Base-by-base conservation (phyloP, 2,113 vertebrate genomes). In the Carlito syrichta region DNA sequence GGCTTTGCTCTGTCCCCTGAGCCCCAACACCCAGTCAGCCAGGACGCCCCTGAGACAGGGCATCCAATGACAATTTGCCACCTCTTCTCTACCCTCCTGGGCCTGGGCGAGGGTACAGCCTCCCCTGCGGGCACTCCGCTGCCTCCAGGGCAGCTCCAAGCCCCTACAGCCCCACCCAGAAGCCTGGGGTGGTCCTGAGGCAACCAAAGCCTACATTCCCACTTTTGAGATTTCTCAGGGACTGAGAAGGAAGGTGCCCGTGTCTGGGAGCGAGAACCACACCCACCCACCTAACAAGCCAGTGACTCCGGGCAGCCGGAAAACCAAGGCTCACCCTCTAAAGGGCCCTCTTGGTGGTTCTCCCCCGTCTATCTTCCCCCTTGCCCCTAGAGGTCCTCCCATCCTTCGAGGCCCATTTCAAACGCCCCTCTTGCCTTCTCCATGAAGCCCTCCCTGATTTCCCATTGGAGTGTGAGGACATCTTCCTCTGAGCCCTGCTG, bases 51-150 rank as follows among this genome's bases (percentile, higher is more conserved):
- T 10, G 0, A 40, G 27, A 54, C 32, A 71, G 63, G 25, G 20
- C 20, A 50, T 54, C 54, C 13, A 3, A 7, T 3, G 52, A 11
- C 32, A 35, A 17, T 83, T 12, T 7, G 16, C 32, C 2, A 0
- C 8, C 54, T 54, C 22, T 19, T 52, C 43, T 19, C 60, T 35
- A 35, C 48, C 12, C 6, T 6, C 54, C 10, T 5, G 2, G 84
- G 45, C n/a, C 87, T 10, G 23, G 86, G 3, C 23, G 0, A 11
- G 1, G 3, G 22, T 17, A 16, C 2, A 12, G 12, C 32, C 45
- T 30, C 66, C 9, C 25, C n/a, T 6, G 9, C 19, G 73, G 71
- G n/a, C 38, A 16, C 16, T 54, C 8, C 8, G 62, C 85, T 43
- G 43, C 27, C 3, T 43, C 27, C 35, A 71, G 50, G 16, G 25